Base-by-base conservation (phyloP, 2,888 invertebrate species). In the Drosophila mercatorum region DNA sequence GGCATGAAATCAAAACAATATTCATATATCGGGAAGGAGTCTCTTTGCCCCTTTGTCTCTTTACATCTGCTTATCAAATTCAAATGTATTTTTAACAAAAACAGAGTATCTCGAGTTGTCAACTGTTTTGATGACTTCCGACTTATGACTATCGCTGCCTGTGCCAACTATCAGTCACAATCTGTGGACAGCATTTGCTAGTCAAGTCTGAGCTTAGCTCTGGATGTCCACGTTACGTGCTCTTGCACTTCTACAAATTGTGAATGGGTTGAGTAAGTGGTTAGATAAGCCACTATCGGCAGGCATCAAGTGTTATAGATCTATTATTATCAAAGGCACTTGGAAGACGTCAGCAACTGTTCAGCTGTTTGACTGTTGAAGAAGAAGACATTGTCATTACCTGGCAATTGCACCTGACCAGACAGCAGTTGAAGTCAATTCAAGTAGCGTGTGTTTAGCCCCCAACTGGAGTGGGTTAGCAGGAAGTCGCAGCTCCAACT, bases 401-500 rank as follows among this genome's bases (percentile, higher is more conserved):
- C 56, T 43, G 43, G 36, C n/a, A 22, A 36, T 34, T 59, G 57
- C 58, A 81, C 49, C 78, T 65, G 55, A 17, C 55, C 38, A 65
- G 55, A 49, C 53, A 40, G 31, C 58, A 22, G 36, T 7, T 34
- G 38, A 74, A 76, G 17, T 6, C 46, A 78, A 83, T 87, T 84
- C 88, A 70, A 89, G 89, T 84, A 87, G 87, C 84, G 71, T 72
- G 84, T 84, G 84, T 53, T 36, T 69, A 53, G 55, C 62, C 46
- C 67, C 70, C 26, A 5, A 26, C 40, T 36, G 36, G 12, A 51
- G 56, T 36, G 40, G 46, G 53, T 28, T 49, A 46, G 49, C 84
- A 89, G 88, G 84, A 89, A 89, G 77, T 67, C 70, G 74, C 69
- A 65, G 71, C 85, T 88, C 88, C 84, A 89, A 64, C 53, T 61